Evolutionary conservation across 2,113 vertebrate species (phyloP).

Genomic region (Oenanthe oenanthe): DNA sequence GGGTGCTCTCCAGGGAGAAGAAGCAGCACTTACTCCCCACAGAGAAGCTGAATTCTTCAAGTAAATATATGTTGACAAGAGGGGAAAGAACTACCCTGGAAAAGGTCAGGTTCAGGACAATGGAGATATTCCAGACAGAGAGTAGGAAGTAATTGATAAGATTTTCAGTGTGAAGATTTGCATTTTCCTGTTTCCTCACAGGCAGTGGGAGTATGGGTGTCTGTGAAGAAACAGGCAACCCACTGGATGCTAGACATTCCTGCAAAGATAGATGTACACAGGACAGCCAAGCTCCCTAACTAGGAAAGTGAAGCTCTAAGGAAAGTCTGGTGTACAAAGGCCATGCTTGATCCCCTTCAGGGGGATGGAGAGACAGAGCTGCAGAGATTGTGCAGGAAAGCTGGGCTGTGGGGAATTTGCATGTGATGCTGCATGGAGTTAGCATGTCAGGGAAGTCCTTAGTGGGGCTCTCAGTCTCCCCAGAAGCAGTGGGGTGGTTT

Average conservation of each 20-base stretch:
- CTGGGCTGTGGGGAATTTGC: conserved; percentile 40
- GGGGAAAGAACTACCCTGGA: neutral
- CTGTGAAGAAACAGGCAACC: conserved; percentile 46
- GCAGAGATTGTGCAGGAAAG: conserved; percentile 61
- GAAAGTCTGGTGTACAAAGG: neutral
- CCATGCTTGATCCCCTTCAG: conserved; percentile 39
- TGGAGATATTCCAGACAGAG: neutral
- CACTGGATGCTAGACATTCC: conserved; percentile 13
- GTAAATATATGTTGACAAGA: neutral
- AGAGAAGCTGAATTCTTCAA: neutral
- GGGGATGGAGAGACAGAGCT: conserved; percentile 23
- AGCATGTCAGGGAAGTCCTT: conserved; percentile 53
- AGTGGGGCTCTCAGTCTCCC: conserved; percentile 50
- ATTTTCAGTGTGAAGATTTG: conserved; percentile 3
- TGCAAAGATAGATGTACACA: neutral
- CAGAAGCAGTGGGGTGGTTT: conserved; percentile 63
- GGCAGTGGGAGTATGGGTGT: conserved; percentile 1
- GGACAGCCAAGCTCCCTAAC: conserved; percentile 50
- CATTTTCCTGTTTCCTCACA: conserved; percentile 23
- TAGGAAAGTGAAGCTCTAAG: neutral
- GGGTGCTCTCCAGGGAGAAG: neutral
- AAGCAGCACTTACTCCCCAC: neutral
- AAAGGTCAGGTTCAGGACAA: conserved; percentile 5
- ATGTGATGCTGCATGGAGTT: conserved; percentile 68
- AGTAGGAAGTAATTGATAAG: neutral